These are phyloP conservation scores for Lagenorhynchus albirostris DNA, from an alignment of 2,113 vertebrate species.

Conservation along the genomic window DNA sequence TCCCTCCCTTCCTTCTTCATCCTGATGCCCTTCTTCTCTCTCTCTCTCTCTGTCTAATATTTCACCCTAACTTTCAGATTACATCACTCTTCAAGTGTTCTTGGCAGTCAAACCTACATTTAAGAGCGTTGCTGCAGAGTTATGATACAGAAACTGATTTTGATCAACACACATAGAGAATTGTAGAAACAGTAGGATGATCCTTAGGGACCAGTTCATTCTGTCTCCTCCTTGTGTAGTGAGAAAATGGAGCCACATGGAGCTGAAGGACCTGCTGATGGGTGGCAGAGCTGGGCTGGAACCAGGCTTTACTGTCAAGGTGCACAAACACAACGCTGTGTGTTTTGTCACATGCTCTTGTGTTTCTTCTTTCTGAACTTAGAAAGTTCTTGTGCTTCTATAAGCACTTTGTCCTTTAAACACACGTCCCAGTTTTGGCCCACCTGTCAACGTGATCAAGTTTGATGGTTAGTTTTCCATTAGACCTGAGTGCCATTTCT, in stretches of 20 bases:
- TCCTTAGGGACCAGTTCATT: neutral
- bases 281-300: no score
- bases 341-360: neutral
- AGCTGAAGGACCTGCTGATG: no score
- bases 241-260: accelerated
- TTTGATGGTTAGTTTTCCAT: neutral
- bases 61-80: neutral
- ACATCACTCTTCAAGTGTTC: neutral
- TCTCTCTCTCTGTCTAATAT: neutral
- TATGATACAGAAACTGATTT: neutral
- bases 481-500: neutral
- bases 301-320: neutral
- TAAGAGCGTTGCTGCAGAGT: neutral
- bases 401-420: neutral
- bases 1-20: neutral
- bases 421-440: neutral
- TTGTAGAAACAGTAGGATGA: neutral
- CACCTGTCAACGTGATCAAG: neutral
- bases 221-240: neutral
- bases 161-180: neutral
- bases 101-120: neutral
- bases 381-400: neutral
- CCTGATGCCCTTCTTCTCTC: accelerated
- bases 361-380: neutral
- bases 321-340: accelerated